Percentiles rank a stretch among this genome's conserved stretches.
These are phyloP conservation scores for Rousettus madagascariensis DNA, from an alignment of 2,797 vertebrate genomes.

Conservation along the genomic window DNA sequence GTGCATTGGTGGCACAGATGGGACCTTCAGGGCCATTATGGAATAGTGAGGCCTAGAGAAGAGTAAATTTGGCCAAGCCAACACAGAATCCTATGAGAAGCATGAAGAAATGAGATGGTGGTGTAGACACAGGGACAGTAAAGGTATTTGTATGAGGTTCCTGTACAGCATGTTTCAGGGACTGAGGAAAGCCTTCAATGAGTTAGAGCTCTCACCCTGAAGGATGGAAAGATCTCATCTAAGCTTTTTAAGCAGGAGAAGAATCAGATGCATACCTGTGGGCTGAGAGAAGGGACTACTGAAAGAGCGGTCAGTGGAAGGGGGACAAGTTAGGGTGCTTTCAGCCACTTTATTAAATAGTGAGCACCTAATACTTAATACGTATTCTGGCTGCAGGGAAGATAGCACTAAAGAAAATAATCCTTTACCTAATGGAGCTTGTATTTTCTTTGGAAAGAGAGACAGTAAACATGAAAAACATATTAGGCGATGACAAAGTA, in stretches of 20 bases:
- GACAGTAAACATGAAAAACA: neutral
- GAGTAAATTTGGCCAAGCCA: neutral
- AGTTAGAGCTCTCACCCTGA: neutral
- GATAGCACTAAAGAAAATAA: neutral
- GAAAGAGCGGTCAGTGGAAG: neutral
- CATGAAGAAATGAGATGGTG: neutral
- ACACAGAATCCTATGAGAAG: neutral
- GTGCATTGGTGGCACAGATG: neutral
- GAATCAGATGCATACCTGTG: neutral
- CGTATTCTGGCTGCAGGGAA: neutral
- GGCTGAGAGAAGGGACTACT: neutral
- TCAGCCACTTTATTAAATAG: neutral
- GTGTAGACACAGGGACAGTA: neutral
- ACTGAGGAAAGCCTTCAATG: neutral
- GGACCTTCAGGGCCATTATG: neutral
- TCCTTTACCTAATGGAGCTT: neutral
- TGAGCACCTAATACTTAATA: neutral
- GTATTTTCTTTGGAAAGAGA: constrained; percentile 32
- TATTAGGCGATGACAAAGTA: constrained; percentile 2
- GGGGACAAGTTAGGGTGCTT: neutral
- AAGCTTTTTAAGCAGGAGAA: neutral
- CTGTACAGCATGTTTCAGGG: neutral
- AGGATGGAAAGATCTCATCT: neutral
- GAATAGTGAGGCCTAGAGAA: neutral
- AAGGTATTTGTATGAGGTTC: neutral